Conservation (phyloP, 2,797 vertebrate species). For the Molossus alvarezi region DNA sequence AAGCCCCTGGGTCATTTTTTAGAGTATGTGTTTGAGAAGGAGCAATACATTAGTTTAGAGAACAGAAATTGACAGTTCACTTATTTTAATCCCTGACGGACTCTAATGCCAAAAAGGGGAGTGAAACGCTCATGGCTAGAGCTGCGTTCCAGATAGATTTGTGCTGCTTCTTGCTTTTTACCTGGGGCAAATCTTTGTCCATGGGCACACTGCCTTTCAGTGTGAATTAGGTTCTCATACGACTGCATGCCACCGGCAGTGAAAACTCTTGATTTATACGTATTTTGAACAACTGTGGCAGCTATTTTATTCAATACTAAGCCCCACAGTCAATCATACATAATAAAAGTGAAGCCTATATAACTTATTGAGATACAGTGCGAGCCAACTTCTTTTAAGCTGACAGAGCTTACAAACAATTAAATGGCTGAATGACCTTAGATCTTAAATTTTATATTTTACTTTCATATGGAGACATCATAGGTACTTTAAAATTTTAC, state of each 20-base stretch:
- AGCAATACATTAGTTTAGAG: background rate
- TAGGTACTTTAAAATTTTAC: background rate
- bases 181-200: background rate
- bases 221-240: conserved; percentile 52
- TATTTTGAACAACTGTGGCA: background rate
- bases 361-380: background rate
- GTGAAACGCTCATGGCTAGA: background rate
- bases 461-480: background rate
- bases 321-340: conserved; percentile 13
- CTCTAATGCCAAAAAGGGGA: background rate
- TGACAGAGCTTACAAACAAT: conserved; percentile 1
- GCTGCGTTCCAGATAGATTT: background rate
- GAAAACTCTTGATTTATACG: conserved; percentile 54
- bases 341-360: conserved; percentile 51
- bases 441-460: conserved; percentile 55
- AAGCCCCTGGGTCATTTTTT: background rate
- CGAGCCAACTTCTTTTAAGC: background rate
- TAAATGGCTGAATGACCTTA: background rate
- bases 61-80: background rate
- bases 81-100: background rate
- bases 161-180: background rate
- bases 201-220: background rate
- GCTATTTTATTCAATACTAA: conserved; percentile 66
- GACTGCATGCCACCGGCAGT: background rate
- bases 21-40: background rate